Conservation (phyloP, 2,113 vertebrate species). For the Nerophis ophidion region DNA sequence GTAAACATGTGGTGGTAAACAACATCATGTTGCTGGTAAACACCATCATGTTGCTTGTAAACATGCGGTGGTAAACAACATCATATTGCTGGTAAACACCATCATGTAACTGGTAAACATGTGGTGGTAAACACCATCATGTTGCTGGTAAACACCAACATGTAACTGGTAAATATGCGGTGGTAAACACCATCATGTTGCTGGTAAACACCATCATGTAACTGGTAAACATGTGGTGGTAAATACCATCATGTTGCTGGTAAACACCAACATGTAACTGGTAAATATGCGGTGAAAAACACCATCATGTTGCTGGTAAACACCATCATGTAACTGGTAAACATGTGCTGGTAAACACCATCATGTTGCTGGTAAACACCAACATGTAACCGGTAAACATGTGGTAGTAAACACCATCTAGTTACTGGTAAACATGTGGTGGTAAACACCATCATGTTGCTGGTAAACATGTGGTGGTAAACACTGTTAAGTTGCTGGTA, state of each 20-base stretch:
- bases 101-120: neutral
- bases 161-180: no score
- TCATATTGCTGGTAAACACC: neutral
- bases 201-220: slow-evolving; percentile 2
- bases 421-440: no score
- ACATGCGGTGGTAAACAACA: neutral
- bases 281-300: neutral
- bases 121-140: neutral
- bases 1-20: neutral
- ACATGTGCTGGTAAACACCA: neutral
- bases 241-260: no score
- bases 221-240: neutral
- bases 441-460: slow-evolving; percentile 5
- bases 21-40: neutral
- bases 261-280: slow-evolving; percentile 5
- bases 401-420: no score
- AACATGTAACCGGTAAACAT: neutral
- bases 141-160: neutral
- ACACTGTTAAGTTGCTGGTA: no score
- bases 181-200: no score
- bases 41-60: slow-evolving; percentile 1
- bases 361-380: neutral
- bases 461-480: neutral
- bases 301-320: neutral
- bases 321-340: slow-evolving; percentile 2